Percentiles rank a stretch among this genome's conserved stretches.
Conservation (phyloP, 2,797 vertebrate species). For the Mormyrops attenuatus region DNA sequence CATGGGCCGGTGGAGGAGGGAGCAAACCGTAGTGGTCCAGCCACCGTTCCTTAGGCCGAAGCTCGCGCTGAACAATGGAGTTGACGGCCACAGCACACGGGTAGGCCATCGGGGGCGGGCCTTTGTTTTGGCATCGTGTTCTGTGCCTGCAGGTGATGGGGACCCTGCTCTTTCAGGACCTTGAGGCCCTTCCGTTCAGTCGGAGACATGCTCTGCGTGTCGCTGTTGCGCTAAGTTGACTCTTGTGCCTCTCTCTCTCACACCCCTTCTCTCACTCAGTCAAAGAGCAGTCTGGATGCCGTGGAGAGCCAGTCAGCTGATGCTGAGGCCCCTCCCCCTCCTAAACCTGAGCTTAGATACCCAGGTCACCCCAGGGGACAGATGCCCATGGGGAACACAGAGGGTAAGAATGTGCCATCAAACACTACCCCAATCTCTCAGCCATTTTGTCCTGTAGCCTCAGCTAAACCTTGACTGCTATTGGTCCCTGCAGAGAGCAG, state of each 20-base stretch:
- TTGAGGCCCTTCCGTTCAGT: constrained; percentile 7
- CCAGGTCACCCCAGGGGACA: constrained; percentile 57
- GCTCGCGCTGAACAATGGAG: constrained; percentile 87
- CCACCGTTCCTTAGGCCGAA: constrained; percentile 83
- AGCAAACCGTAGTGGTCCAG: constrained; percentile 71
- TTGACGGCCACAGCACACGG: constrained; percentile 73
- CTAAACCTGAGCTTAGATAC: constrained; percentile 88
- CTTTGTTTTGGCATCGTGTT: neutral
- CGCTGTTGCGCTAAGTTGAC: neutral
- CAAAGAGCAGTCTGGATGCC: constrained; percentile 88
- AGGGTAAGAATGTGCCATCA: constrained; percentile 48
- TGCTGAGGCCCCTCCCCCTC: constrained; percentile 87
- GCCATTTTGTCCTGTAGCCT: constrained; percentile 1
- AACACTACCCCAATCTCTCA: neutral
- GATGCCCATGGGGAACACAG: constrained; percentile 47
- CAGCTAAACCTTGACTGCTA: neutral
- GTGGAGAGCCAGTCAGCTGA: constrained; percentile 95
- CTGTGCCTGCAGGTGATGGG: neutral
- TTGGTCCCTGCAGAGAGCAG: constrained; percentile 69
- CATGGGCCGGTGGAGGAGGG: constrained; percentile 71
- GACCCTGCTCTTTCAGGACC: neutral
- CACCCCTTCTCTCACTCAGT: constrained; percentile 55
- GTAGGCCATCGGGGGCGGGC: constrained; percentile 36
- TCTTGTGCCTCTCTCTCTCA: neutral
- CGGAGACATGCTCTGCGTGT: neutral